Evolutionary conservation across 2,113 vertebrate genomes (phyloP), one percentile per base, ranked within the genome.

Genomic region (Crotalus tigris): DNA sequence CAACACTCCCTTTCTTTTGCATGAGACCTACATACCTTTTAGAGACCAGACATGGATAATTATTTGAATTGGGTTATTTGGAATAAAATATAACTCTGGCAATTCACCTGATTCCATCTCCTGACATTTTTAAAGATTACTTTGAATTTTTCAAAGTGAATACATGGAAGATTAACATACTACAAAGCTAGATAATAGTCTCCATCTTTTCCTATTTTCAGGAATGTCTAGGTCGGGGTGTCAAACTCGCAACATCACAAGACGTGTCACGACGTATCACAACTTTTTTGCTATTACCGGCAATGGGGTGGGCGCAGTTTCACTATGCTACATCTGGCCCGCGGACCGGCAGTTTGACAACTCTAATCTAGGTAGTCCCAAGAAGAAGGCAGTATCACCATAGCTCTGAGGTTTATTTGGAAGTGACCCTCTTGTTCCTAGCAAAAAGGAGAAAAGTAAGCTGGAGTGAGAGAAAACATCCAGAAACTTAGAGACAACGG

Each of bases 1-100:
- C 92, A 95, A 91, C 94, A 95, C 92, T 88, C 95, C 90, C 81
- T 94, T 92, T 94, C 89, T 94, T 91, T 57, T 92, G 90, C 91
- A 95, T 94, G 69, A 89, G 92, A 49, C 91, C 61, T 58, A 23
- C 33, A 94, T 88, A 91, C 94, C 54, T 81, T 33, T 81, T 19
- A 81, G 17, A 81, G 75, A 44, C 75, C 33, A 81, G 75, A 44
- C 33, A 81, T 21, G 7, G 75, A 81, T 21, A 44, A 81, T 21
- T 33, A 9, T 7, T 81, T 81, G 75, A 81, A 81, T 44, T 33
- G 33, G 75, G 7, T 39, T 44, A 21, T 81, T 81, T 81, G 7
- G n/a, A 81, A 17, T 81, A 33, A 39, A 44, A 39, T 21, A 44
- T 44, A 44, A 15, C 21, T 81, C 33, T 81, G 33, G 75, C 33